phyloP scores from a whole-genome alignment of 2,888 invertebrate genomes.

The Eristalis pertinax region DNA sequence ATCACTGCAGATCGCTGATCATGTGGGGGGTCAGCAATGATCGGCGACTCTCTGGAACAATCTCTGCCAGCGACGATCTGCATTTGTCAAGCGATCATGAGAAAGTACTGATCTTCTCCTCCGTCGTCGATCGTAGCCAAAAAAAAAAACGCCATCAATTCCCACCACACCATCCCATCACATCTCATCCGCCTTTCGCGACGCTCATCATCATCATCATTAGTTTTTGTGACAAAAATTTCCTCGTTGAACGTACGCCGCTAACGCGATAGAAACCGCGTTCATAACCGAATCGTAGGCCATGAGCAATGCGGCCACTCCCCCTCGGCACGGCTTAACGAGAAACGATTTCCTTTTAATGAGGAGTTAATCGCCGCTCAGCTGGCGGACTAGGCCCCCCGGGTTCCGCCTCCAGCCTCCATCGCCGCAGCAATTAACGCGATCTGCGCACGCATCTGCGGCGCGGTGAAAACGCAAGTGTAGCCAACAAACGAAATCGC shows the following conservation, averaged over 20 bases:
- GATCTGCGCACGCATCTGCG: conserved; percentile 13
- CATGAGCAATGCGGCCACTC: not conserved
- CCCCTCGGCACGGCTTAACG: not conserved
- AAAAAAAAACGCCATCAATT: not conserved
- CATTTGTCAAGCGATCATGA: too few species aligned
- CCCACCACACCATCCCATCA: not conserved
- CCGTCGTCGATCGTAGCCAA: too few species aligned
- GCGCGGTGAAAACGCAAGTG: conserved; percentile 44
- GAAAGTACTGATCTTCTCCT: too few species aligned
- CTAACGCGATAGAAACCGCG: not conserved
- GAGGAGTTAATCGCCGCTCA: conserved; percentile 44
- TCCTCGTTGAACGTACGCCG: not conserved
- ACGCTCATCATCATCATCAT: not conserved
- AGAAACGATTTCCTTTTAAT: conserved; percentile 28
- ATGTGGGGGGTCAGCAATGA: too few species aligned
- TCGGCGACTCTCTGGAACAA: too few species aligned
- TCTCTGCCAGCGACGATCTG: too few species aligned
- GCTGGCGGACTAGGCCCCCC: not conserved
- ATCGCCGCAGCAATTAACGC: conserved; percentile 21
- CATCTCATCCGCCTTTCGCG: not conserved
- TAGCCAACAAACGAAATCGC: conserved; percentile 40
- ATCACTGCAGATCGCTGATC: too few species aligned
- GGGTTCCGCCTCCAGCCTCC: not conserved
- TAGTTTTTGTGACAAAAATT: not conserved
- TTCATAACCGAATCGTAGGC: not conserved